These are phyloP conservation scores for Neotoma lepida DNA, from an alignment of 2,113 vertebrate species.

Conservation along the genomic window DNA sequence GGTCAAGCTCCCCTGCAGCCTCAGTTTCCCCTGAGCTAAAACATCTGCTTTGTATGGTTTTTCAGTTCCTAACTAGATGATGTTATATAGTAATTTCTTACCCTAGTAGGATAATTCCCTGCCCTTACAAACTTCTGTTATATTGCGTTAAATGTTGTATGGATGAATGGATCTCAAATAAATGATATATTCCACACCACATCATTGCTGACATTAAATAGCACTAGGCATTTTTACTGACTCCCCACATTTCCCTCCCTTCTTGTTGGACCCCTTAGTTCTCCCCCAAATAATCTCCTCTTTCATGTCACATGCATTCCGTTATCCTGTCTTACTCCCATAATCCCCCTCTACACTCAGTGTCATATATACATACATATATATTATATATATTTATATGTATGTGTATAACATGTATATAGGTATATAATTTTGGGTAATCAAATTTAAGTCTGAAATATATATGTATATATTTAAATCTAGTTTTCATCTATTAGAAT, in stretches of 20 bases:
- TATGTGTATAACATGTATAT: neutral
- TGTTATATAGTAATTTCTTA: neutral
- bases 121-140: constrained; percentile 4
- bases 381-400: neutral
- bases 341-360: neutral
- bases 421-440: neutral
- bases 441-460: constrained; percentile 18
- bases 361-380: neutral
- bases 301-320: neutral
- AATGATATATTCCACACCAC: neutral
- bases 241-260: neutral
- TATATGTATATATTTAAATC: neutral
- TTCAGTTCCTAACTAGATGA: neutral
- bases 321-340: neutral
- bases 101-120: neutral
- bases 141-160: neutral
- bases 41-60: neutral
- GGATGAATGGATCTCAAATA: neutral
- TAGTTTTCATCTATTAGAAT: neutral
- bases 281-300: neutral
- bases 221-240: neutral
- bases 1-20: neutral
- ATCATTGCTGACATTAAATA: neutral
- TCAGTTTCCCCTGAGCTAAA: neutral
- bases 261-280: neutral